These are phyloP conservation scores for Megathymus violae DNA, from an alignment of 1,140 invertebrate species.

Conservation along the genomic window DNA sequence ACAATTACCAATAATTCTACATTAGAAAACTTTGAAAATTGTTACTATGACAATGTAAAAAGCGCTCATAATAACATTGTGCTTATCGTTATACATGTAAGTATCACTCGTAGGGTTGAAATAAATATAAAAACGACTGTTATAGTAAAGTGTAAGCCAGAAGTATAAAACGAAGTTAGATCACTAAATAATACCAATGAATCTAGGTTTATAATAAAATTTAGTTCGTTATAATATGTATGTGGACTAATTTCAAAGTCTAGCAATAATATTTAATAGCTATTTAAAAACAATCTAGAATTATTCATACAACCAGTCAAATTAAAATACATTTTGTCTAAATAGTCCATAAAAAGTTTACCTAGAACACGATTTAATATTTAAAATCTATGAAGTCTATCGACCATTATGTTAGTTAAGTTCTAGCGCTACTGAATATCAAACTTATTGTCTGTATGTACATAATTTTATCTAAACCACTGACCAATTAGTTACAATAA, in stretches of 20 bases:
- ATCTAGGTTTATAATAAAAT: constrained; percentile 28
- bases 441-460: constrained; percentile 47
- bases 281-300: constrained; percentile 47
- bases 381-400: constrained; percentile 45
- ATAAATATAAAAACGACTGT: constrained; percentile 28
- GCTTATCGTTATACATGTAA: constrained; percentile 35
- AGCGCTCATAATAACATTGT: constrained; percentile 21
- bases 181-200: constrained; percentile 25
- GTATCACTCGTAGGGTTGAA: constrained; percentile 18
- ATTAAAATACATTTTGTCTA: constrained; percentile 45
- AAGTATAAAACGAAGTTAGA: constrained; percentile 19
- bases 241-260: constrained; percentile 39
- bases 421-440: constrained; percentile 70
- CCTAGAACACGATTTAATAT: constrained; percentile 50
- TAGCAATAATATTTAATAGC: constrained; percentile 43
- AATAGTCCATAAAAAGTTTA: constrained; percentile 35
- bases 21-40: constrained; percentile 22
- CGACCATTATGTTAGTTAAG: constrained; percentile 46
- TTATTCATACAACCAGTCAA: constrained; percentile 46
- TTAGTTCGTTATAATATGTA: constrained; percentile 28
- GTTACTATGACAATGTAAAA: constrained; percentile 20
- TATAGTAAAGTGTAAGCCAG: constrained; percentile 29
- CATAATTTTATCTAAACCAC: constrained; percentile 59
- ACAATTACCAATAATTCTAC: too few relatives aligned
- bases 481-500: constrained; percentile 61